Evolutionary conservation across 1,140 invertebrate species (phyloP).

Genomic region (Procambarus virginalis): DNA sequence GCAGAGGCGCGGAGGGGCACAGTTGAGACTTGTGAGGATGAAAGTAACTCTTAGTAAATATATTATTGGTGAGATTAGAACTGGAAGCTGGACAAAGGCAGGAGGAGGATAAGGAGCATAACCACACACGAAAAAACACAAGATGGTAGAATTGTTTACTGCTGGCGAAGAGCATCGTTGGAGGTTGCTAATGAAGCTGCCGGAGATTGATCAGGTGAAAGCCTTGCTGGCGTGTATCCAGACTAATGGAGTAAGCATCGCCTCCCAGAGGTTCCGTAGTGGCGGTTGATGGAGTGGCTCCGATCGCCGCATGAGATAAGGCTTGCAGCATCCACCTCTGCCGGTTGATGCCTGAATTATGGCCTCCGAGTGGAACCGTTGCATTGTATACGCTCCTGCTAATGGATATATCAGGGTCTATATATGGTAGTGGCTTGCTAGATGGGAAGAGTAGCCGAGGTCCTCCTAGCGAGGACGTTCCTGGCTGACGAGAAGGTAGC

Average conservation of each 20-base stretch:
- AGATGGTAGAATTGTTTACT: not conserved
- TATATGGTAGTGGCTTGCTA: not conserved
- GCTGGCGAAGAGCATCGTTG: not conserved
- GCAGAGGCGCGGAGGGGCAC: no score
- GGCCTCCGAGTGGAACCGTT: not conserved
- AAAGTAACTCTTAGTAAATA: no score
- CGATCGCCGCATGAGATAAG: not conserved
- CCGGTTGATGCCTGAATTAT: not conserved
- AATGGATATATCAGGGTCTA: not conserved
- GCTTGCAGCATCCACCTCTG: not conserved
- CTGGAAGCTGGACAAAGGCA: no score
- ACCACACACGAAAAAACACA: not conserved
- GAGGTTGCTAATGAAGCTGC: not conserved
- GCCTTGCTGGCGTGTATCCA: not conserved
- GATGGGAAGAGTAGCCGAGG: no score
- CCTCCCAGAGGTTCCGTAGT: not conserved
- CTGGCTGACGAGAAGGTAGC: no score
- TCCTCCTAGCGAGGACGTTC: no score
- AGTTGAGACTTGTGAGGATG: no score
- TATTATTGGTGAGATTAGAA: no score
- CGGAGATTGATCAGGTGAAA: not conserved
- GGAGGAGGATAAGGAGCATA: no score
- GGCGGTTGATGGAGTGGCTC: not conserved
- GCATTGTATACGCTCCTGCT: not conserved
- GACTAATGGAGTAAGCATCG: slow-evolving; percentile 1